Percentiles rank a stretch among this genome's conserved stretches.
Conservation (phyloP, 2,113 vertebrate genomes). For the Trichomycterus rosablanca region DNA sequence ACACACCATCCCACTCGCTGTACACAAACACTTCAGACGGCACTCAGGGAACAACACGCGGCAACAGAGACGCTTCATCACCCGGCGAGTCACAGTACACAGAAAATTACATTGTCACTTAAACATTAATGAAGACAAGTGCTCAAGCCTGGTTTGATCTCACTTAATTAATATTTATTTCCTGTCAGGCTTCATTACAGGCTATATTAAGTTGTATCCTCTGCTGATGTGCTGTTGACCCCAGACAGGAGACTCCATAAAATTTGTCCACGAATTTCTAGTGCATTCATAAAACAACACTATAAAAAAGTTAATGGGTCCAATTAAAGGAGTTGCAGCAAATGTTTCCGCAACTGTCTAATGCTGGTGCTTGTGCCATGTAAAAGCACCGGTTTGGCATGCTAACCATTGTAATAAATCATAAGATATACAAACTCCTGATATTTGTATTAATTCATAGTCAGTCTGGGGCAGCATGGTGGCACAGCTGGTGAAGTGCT, state of each 20-base stretch:
- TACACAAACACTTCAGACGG: conserved; percentile 36
- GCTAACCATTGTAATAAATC: conserved; percentile 25
- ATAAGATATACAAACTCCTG: conserved; percentile 11
- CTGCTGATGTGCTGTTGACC: conserved; percentile 58
- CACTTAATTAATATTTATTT: conserved; percentile 70
- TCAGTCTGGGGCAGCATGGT: conserved; percentile 2
- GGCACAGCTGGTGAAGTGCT: too few relatives aligned
- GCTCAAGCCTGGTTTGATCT: conserved; percentile 55
- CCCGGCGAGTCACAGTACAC: conserved; percentile 44
- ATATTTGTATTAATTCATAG: conserved; percentile 25
- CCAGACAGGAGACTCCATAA: conserved; percentile 52
- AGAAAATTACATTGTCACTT: conserved; percentile 63
- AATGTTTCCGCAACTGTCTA: too few relatives aligned
- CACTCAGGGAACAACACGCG: conserved; percentile 11
- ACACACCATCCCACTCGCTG: conserved; percentile 12
- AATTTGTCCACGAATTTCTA: conserved; percentile 52
- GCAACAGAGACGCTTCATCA: conserved; percentile 35
- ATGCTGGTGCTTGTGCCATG: too few relatives aligned
- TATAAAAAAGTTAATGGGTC: conserved; percentile 16
- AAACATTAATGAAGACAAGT: conserved; percentile 69
- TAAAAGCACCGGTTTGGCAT: neutral
- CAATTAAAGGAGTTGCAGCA: too few relatives aligned
- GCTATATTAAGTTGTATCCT: conserved; percentile 60
- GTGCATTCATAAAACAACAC: conserved; percentile 12
- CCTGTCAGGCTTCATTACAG: conserved; percentile 62